Evolutionary conservation across 2,797 vertebrate genomes (phyloP), one percentile per base, ranked within the genome.

Genomic region (Gastrophryne carolinensis): DNA sequence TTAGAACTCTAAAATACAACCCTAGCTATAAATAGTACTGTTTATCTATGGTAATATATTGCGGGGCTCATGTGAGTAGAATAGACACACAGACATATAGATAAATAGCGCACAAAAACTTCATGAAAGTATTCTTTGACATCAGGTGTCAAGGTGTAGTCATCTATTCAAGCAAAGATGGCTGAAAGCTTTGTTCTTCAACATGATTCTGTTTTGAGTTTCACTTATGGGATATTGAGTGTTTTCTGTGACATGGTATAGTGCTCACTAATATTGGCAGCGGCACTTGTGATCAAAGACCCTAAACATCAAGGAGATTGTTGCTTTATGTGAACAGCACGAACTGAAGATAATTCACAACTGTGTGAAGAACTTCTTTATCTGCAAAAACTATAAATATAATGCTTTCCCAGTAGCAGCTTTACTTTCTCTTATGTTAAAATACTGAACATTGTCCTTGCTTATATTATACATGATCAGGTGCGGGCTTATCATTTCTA

Each of bases 211-310:
- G 19, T 53, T 37, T 34, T 58, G 11, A 12, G 21, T 52, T 62
- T 62, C 21, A 52, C 29, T 27, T 62, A 52, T 62, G 13, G 34
- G 17, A 11, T 41, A 35, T 64, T 29, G 49, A 64, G 58, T 44
- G 49, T 15, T 32, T 64, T 19, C 17, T 39, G 11, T 15, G 3
- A 44, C 2, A 15, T 71, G 47, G n/a, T 70, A 13, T 41, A 53
- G 4, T 35, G n/a, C 24, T 24, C 37, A 54, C 17, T 53, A 37
- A 62, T 53, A 39, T 24, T 29, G 58, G 12, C 19, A 44, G 34
- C 56, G 50, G 50, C 24, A 73, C 71, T 65, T 29, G 26, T 65
- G 56, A 72, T 61, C 50, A 65, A 65, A 73, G 61, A 65, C 32
- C 21, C 24, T 62, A 65, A n/a, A 44, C 35, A 73, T 73, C 47